phyloP scores from a whole-genome alignment of 2,113 vertebrate species.

The Orientallactaga bullata region DNA sequence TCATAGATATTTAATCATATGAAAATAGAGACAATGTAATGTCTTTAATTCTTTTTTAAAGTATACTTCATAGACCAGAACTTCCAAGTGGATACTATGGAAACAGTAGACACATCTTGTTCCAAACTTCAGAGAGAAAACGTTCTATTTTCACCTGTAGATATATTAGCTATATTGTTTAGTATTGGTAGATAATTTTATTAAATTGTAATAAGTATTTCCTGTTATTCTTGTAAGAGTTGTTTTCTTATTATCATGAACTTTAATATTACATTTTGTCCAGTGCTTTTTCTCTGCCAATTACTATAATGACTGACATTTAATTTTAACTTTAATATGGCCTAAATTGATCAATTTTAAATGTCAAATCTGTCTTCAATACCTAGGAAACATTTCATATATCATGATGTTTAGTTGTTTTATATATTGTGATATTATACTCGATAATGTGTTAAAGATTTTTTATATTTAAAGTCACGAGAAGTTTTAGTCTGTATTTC shows the following conservation, averaged over 20 bases:
- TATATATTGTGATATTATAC: background rate
- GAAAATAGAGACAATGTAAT: background rate
- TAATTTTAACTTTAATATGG: background rate
- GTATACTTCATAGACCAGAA: background rate
- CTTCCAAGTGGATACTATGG: background rate
- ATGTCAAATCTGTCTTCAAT: background rate
- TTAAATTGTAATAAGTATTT: background rate
- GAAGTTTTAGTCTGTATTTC: background rate
- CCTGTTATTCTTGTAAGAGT: background rate
- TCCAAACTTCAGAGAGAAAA: background rate
- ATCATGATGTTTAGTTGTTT: background rate
- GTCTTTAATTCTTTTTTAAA: background rate
- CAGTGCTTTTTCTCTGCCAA: background rate
- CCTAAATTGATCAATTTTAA: slow-evolving; percentile 11
- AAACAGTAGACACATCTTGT: background rate
- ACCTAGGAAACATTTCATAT: background rate
- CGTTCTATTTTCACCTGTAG: background rate
- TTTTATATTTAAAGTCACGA: background rate
- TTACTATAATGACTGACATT: background rate
- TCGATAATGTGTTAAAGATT: background rate
- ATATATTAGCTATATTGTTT: background rate
- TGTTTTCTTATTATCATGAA: background rate
- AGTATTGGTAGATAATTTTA: background rate
- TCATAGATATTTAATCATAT: background rate
- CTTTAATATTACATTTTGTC: background rate